phyloP scores from a whole-genome alignment of 2,797 vertebrate species.

The Sciaenops ocellatus region DNA sequence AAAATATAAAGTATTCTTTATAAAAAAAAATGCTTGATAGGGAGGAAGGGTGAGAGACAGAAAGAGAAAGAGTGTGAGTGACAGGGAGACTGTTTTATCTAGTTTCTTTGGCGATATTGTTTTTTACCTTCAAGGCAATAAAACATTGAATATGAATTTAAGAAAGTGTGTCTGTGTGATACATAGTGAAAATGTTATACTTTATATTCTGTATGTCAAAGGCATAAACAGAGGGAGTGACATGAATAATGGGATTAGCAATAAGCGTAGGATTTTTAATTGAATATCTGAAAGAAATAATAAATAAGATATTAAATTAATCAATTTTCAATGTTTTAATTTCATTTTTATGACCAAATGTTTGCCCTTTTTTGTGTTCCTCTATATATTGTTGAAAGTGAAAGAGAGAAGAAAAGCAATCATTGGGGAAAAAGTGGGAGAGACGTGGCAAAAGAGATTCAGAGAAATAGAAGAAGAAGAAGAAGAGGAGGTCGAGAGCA shows the following conservation, averaged over 20 bases:
- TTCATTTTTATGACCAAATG: background rate
- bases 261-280: background rate
- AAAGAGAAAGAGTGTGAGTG: slow-evolving; percentile 5
- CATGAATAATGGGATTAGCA: background rate
- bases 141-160: slow-evolving; percentile 14
- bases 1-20: background rate
- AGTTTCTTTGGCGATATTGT: slow-evolving; percentile 30
- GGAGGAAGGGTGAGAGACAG: background rate
- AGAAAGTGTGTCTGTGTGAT: background rate
- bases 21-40: background rate
- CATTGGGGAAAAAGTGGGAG: background rate
- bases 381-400: background rate
- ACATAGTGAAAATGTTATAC: background rate
- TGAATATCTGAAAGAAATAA: background rate
- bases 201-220: background rate
- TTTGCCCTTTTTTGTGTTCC: background rate
- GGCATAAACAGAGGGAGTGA: background rate
- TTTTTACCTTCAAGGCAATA: slow-evolving; percentile 42
- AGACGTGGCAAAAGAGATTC: background rate
- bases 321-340: background rate
- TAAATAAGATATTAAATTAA: background rate
- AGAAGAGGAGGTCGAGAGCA: background rate
- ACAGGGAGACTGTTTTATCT: slow-evolving; percentile 19
- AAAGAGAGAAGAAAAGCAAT: background rate
- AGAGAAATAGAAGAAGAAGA: background rate